phyloP scores from a whole-genome alignment of 2,888 invertebrate species.

The Fragum fragum region DNA sequence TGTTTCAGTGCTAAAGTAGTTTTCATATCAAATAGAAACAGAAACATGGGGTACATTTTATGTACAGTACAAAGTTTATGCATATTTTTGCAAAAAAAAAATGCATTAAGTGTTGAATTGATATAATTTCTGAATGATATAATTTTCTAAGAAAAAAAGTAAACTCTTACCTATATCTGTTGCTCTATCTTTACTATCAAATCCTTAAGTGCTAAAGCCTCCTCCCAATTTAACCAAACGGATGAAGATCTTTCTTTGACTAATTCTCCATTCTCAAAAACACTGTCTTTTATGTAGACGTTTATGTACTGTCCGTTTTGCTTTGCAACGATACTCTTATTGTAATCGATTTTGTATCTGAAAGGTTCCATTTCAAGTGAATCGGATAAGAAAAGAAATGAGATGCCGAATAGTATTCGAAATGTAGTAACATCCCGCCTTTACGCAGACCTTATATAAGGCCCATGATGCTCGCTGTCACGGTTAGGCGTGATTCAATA shows the following conservation, averaged over 20 bases:
- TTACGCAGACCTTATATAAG: no score
- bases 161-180: not conserved
- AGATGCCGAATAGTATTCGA: not conserved
- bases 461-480: no score
- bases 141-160: not conserved
- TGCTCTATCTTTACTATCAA: not conserved
- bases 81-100: no score
- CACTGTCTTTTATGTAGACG: conserved; percentile 3
- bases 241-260: not conserved
- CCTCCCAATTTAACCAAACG: conserved; percentile 12
- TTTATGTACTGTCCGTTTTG: not conserved
- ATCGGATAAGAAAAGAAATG: no score
- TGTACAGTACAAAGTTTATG: no score
- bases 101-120: no score
- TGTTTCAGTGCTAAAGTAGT: no score
- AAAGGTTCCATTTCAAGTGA: not conserved
- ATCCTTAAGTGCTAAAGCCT: not conserved
- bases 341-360: not conserved
- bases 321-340: not conserved
- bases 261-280: not conserved
- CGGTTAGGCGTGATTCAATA: no score
- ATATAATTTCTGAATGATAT: no score
- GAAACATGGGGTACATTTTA: no score
- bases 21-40: no score
- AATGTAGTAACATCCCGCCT: no score